A percentile compares a stretch with the other conserved stretches of the same genome.
phyloP scores from a whole-genome alignment of 2,797 vertebrate genomes.

The Potorous gilbertii region DNA sequence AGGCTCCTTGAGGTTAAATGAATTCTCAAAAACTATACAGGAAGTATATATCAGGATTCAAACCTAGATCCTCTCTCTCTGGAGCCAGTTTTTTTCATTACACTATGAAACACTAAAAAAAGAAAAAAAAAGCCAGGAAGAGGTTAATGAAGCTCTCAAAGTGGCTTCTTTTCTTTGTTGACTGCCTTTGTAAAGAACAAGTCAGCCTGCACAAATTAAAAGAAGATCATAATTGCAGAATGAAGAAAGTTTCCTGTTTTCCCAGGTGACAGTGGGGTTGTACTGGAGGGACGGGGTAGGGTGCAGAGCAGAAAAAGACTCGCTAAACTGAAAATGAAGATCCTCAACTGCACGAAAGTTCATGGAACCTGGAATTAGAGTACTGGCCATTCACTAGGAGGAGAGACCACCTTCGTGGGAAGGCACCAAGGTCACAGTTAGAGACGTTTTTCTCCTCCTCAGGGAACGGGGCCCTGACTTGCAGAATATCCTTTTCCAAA shows the following conservation, averaged over 20 bases:
- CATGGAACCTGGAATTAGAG: constrained; percentile 53
- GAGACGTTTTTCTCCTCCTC: constrained; percentile 74
- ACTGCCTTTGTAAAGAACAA: constrained; percentile 55
- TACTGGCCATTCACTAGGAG: constrained; percentile 55
- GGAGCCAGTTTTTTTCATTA: constrained; percentile 23
- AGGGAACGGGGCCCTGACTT: constrained; percentile 66
- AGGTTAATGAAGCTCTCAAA: constrained; percentile 52
- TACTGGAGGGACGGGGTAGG: not conserved
- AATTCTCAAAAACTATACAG: not conserved
- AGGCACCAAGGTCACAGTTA: constrained; percentile 66
- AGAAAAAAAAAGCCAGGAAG: constrained; percentile 39
- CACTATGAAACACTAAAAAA: not conserved
- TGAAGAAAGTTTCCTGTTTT: constrained; percentile 50
- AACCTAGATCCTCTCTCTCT: not conserved
- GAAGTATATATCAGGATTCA: not conserved
- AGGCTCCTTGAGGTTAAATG: not conserved
- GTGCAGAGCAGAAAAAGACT: constrained; percentile 56
- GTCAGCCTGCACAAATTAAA: constrained; percentile 17
- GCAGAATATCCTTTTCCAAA: constrained; percentile 67
- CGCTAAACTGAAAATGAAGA: constrained; percentile 24
- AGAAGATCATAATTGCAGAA: constrained; percentile 35
- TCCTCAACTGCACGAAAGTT: constrained; percentile 57
- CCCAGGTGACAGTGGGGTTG: constrained; percentile 28
- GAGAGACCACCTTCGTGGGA: constrained; percentile 36
- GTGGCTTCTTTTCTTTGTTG: constrained; percentile 53